Evolutionary conservation across 2,888 invertebrate species (phyloP).

Genomic region (Trilocha varians): DNA sequence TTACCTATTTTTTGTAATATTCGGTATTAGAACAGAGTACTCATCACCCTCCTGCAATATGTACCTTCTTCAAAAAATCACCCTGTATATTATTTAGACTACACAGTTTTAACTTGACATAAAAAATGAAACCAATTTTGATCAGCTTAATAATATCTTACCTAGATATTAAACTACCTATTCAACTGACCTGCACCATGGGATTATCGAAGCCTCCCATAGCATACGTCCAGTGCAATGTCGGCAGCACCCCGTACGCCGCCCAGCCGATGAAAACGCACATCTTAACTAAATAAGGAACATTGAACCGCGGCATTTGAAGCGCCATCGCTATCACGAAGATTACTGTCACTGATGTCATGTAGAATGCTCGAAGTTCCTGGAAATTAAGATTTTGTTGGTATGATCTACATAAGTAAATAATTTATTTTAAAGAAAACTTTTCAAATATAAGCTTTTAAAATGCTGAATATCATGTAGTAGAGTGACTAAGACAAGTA

Average conservation of each 20-base stretch:
- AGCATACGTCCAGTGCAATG: constrained; percentile 90
- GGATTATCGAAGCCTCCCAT: constrained; percentile 92
- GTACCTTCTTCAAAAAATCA: too few relatives aligned
- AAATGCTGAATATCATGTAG: too few relatives aligned
- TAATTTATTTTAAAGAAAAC: constrained; percentile 7
- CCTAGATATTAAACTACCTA: too few relatives aligned
- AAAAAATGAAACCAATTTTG: too few relatives aligned
- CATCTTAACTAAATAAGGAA: constrained; percentile 82
- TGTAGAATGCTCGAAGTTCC: constrained; percentile 86
- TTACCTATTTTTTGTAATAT: too few relatives aligned
- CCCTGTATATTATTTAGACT: too few relatives aligned
- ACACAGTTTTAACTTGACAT: too few relatives aligned
- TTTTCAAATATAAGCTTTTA: too few relatives aligned
- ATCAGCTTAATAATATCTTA: too few relatives aligned
- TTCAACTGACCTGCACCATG: constrained; percentile 81
- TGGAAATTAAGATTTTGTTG: constrained; percentile 32
- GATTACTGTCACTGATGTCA: constrained; percentile 85
- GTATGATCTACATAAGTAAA: not conserved
- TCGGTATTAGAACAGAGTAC: too few relatives aligned
- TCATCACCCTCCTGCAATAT: too few relatives aligned
- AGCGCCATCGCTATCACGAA: constrained; percentile 85
- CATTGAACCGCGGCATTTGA: constrained; percentile 82
- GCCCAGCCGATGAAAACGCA: constrained; percentile 89
- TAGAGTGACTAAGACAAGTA: too few relatives aligned
- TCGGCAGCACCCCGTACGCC: constrained; percentile 91